phyloP scores from a whole-genome alignment of 1,140 invertebrate genomes.

The Sminthurinus signatus region DNA sequence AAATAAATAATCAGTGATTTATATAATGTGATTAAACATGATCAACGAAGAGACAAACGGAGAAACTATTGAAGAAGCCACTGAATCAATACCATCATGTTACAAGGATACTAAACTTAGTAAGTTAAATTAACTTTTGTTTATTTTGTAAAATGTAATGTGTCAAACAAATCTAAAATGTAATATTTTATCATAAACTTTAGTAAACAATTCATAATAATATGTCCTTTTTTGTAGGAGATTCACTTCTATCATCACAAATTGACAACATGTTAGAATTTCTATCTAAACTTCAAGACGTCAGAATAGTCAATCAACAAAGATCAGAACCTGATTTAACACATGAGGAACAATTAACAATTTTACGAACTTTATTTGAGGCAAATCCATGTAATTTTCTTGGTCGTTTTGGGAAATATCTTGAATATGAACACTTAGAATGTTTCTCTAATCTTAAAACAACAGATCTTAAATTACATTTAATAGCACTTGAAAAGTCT shows the following conservation, averaged over 20 bases:
- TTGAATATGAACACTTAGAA: constrained; percentile 50
- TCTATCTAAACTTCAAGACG: constrained; percentile 37
- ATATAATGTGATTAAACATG: no score
- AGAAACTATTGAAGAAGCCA: no score
- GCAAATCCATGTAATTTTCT: constrained; percentile 63
- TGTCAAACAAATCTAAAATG: no score
- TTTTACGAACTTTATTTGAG: constrained; percentile 59
- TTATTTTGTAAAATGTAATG: no score
- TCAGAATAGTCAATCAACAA: constrained; percentile 69
- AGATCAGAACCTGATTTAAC: constrained; percentile 64
- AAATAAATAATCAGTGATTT: no score
- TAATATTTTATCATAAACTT: no score
- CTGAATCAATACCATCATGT: not conserved
- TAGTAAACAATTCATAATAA: no score
- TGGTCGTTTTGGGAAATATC: constrained; percentile 63
- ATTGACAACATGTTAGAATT: constrained; percentile 34
- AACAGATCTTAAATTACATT: not conserved
- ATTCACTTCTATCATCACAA: not conserved
- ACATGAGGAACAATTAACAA: constrained; percentile 59
- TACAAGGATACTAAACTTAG: no score
- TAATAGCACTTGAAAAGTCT: constrained; percentile 9
- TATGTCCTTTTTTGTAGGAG: not conserved
- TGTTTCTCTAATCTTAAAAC: constrained; percentile 15
- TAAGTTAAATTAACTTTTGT: no score
- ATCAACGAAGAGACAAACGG: no score